Evolutionary conservation across 2,888 invertebrate genomes (phyloP).

Genomic region (Cephus spinipes): DNA sequence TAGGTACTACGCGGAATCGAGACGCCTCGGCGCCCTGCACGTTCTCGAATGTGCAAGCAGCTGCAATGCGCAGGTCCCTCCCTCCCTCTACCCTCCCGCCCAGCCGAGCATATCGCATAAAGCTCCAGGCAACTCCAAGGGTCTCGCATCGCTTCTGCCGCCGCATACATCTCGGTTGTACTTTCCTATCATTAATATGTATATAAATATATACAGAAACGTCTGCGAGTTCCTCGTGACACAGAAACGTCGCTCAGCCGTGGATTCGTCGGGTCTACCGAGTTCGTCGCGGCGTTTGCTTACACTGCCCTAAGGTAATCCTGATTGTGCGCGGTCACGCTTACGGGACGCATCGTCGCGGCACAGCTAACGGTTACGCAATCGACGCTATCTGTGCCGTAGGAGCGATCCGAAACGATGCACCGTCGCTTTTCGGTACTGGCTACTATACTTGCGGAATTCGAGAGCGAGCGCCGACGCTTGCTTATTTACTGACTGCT

Average conservation of each 20-base stretch:
- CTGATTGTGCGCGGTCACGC: conserved; percentile 32
- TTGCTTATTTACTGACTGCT: neutral
- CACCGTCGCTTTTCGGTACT: neutral
- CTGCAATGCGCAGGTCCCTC: neutral
- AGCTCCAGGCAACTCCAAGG: neutral
- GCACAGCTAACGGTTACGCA: neutral
- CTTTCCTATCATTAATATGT: neutral
- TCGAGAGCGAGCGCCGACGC: neutral
- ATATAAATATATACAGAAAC: neutral
- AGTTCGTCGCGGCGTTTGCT: neutral
- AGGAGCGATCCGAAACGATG: neutral
- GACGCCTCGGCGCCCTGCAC: neutral
- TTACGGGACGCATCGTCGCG: conserved; percentile 7
- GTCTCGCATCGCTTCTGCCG: neutral
- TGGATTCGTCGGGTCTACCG: neutral
- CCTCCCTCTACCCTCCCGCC: no score
- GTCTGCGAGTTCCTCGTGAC: neutral
- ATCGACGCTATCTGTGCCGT: neutral
- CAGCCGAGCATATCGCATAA: neutral
- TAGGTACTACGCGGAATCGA: neutral
- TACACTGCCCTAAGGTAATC: conserved; percentile 27
- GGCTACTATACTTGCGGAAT: neutral
- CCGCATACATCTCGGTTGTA: neutral
- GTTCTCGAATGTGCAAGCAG: neutral
- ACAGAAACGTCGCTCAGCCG: neutral